phyloP scores from a whole-genome alignment of 2,888 invertebrate species.

The Ariolimax columbianus region DNA sequence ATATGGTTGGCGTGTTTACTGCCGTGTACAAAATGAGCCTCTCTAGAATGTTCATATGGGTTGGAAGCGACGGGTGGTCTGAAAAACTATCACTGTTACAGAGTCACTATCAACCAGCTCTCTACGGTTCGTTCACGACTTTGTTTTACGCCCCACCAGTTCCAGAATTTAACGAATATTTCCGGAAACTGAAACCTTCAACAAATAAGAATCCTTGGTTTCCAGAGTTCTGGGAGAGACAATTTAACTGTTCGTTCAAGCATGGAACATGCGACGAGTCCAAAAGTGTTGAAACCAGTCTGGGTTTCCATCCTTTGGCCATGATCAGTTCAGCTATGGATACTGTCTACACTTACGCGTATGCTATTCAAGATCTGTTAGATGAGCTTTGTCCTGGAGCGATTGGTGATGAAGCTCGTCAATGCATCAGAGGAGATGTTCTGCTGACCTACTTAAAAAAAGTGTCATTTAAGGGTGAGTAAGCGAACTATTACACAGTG shows the following conservation, averaged over 20 bases:
- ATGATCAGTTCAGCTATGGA: constrained; percentile 15
- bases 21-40: constrained; percentile 52
- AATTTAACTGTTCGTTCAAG: constrained; percentile 61
- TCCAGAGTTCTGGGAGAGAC: constrained; percentile 65
- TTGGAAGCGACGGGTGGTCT: constrained; percentile 67
- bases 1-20: constrained; percentile 57
- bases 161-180: constrained; percentile 62
- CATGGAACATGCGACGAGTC: constrained; percentile 36
- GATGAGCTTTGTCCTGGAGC: constrained; percentile 11
- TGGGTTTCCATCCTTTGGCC: neutral
- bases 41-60: constrained; percentile 63
- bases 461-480: constrained; percentile 36
- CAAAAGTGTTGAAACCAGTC: neutral
- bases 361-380: constrained; percentile 40
- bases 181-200: constrained; percentile 57
- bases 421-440: constrained; percentile 41
- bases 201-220: constrained; percentile 67
- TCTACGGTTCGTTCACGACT: constrained; percentile 62
- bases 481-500: no score
- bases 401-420: constrained; percentile 30
- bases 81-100: constrained; percentile 52
- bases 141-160: constrained; percentile 48
- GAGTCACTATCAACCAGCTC: constrained; percentile 57
- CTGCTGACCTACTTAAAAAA: constrained; percentile 48
- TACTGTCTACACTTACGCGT: constrained; percentile 39